phyloP scores from a whole-genome alignment of 2,797 vertebrate genomes.

The Cossypha heuglini region DNA sequence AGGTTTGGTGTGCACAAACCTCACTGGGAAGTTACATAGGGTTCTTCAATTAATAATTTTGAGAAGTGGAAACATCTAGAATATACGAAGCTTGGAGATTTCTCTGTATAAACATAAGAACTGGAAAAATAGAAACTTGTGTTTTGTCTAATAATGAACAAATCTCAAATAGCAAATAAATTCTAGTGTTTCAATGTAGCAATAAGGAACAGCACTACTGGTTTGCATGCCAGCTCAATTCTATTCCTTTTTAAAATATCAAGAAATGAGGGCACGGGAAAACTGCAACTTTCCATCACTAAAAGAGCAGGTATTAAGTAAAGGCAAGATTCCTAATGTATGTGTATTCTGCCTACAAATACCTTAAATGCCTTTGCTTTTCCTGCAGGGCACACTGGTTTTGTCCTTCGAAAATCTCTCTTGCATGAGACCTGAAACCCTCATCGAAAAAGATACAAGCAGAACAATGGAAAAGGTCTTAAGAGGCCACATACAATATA shows the following conservation, averaged over 20 bases:
- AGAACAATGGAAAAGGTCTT: not conserved
- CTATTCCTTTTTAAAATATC: not conserved
- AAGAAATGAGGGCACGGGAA: not conserved
- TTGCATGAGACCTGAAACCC: not conserved
- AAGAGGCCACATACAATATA: not conserved
- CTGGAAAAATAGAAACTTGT: not conserved
- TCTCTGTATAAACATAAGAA: not conserved
- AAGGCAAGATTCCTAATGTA: not conserved
- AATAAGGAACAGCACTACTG: not conserved
- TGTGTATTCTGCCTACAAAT: not conserved
- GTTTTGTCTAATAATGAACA: not conserved
- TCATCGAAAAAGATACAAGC: not conserved
- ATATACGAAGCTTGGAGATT: not conserved
- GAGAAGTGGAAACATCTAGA: not conserved
- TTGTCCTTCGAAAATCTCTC: slow-evolving; percentile 3
- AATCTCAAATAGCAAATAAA: not conserved
- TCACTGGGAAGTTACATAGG: not conserved
- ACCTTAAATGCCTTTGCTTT: not conserved
- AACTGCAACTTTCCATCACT: not conserved
- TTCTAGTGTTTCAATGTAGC: not conserved
- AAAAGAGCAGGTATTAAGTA: not conserved
- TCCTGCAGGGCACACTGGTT: not conserved
- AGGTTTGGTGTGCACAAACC: not conserved
- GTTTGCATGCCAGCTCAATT: not conserved
- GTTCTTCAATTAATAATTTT: not conserved